A percentile compares a stretch with the other conserved stretches of the same genome.
Conservation (phyloP, 2,113 vertebrate species). For the Phodopus roborovskii region DNA sequence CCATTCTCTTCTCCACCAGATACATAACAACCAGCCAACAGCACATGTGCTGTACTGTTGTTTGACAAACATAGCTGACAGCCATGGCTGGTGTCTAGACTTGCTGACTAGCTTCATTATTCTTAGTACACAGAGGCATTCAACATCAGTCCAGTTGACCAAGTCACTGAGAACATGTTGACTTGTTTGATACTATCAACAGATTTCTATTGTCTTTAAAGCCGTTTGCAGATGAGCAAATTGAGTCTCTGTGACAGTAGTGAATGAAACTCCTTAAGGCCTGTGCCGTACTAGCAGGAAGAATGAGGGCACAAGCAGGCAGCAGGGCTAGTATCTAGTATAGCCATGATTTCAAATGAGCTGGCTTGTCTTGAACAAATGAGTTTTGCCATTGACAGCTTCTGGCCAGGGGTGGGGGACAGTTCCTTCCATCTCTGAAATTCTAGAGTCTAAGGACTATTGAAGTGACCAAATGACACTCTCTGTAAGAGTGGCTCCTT, state of each 20-base stretch:
- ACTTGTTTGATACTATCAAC: neutral
- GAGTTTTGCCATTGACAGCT: neutral
- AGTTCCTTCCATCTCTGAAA: neutral
- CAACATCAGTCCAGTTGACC: neutral
- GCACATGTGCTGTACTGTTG: too few relatives aligned
- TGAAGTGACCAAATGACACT: neutral
- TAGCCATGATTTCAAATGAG: neutral
- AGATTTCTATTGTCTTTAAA: neutral
- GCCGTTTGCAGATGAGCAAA: neutral
- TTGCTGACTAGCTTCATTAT: neutral
- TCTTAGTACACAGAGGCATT: neutral
- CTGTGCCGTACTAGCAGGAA: neutral
- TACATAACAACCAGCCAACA: neutral
- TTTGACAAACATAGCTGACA: neutral
- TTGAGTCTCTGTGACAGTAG: neutral
- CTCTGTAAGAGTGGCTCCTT: neutral
- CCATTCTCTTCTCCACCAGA: accelerated
- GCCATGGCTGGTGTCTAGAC: neutral
- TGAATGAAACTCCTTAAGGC: neutral
- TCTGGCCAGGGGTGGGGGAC: neutral
- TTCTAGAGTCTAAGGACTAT: neutral
- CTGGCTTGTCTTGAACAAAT: neutral
- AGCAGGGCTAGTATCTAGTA: neutral
- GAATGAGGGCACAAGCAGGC: neutral
- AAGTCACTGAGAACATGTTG: neutral